These are phyloP conservation scores for Heterohyrax brucei DNA, from an alignment of 2,797 vertebrate species.

Conservation along the genomic window DNA sequence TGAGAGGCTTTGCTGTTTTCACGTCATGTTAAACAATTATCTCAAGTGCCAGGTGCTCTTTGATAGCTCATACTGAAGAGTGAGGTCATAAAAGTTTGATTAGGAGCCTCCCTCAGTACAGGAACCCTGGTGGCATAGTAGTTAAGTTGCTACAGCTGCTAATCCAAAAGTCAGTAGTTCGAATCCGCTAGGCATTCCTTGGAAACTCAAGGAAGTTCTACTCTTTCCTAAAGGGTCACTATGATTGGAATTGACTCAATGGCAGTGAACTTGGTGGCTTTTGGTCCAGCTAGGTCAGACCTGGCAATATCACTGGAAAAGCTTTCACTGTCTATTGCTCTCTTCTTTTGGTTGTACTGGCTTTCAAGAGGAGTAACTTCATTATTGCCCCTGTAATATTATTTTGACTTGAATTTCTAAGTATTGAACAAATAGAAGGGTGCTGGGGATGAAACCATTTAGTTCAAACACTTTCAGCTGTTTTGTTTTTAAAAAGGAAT, in stretches of 20 bases:
- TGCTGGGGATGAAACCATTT: neutral
- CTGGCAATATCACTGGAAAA: accelerated
- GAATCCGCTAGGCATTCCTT: too few relatives aligned
- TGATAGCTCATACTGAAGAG: neutral
- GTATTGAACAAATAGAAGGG: neutral
- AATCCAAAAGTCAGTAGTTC: too few relatives aligned
- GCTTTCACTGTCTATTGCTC: neutral
- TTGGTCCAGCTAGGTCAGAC: neutral
- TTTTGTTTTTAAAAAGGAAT: neutral
- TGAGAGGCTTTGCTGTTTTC: neutral
- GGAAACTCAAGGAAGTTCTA: too few relatives aligned
- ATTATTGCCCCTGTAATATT: neutral
- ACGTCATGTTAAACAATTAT: neutral
- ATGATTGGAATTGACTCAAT: too few relatives aligned
- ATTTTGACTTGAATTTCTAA: neutral
- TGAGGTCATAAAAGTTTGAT: neutral
- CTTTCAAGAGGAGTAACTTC: neutral
- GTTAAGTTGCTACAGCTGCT: too few relatives aligned
- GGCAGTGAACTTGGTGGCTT: too few relatives aligned
- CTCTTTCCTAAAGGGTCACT: too few relatives aligned
- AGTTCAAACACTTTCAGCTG: neutral
- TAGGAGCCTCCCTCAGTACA: neutral
- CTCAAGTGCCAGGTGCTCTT: neutral
- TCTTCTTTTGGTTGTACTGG: neutral
- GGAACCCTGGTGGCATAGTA: too few relatives aligned